phyloP scores from a whole-genome alignment of 2,888 invertebrate species.

The Halocaridina rubra region DNA sequence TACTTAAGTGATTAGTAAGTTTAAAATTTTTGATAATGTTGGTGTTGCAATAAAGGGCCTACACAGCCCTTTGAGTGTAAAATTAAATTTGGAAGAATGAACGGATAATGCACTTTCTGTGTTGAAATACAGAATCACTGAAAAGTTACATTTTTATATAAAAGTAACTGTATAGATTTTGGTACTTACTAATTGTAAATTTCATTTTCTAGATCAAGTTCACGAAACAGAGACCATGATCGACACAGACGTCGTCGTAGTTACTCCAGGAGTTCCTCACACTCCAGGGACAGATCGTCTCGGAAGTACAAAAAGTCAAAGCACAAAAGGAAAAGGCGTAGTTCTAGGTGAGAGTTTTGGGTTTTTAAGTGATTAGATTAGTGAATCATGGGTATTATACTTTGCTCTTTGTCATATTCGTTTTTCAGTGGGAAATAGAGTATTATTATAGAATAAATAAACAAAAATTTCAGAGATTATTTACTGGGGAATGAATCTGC shows the following conservation, averaged over 20 bases:
- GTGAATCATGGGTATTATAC: background rate
- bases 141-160: no score
- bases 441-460: background rate
- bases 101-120: no score
- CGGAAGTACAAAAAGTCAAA: conserved; percentile 48
- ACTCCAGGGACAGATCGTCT: conserved; percentile 31
- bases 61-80: no score
- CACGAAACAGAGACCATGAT: conserved; percentile 26
- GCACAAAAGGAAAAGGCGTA: conserved; percentile 40
- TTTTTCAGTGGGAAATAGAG: background rate
- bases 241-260: conserved; percentile 30
- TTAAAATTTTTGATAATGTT: no score
- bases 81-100: no score
- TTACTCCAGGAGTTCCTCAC: conserved; percentile 3
- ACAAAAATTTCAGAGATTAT: background rate
- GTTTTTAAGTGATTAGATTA: background rate
- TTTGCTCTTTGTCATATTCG: background rate
- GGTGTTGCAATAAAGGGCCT: no score
- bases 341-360: conserved; percentile 23
- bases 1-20: no score
- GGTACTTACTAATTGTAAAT: no score
- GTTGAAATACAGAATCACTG: no score
- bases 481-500: conserved; percentile 11
- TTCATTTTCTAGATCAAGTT: conserved; percentile 31
- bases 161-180: no score